Conservation (phyloP, 2,797 vertebrate species). For the Echeneis naucrates region DNA sequence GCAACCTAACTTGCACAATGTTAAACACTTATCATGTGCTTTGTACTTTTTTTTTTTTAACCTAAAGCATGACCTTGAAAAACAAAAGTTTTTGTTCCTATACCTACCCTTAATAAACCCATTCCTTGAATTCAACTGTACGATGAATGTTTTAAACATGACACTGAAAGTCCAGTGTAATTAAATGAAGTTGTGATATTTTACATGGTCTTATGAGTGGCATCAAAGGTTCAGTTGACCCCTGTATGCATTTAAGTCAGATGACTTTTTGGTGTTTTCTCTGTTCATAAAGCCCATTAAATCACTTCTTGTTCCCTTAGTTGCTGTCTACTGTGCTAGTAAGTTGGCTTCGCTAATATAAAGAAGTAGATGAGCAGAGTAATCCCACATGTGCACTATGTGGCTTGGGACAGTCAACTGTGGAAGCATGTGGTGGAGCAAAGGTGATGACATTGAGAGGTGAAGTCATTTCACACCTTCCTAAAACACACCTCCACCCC, state of each 20-base stretch:
- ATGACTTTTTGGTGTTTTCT: background rate
- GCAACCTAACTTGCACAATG: background rate
- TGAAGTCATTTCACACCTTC: constrained; percentile 75
- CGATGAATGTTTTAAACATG: background rate
- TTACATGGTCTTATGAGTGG: background rate
- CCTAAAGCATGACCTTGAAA: background rate
- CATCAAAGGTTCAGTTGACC: background rate
- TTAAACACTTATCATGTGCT: background rate
- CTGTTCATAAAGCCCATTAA: background rate
- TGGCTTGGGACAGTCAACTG: constrained; percentile 66
- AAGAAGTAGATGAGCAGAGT: constrained; percentile 19
- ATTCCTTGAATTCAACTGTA: background rate
- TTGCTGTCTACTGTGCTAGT: background rate
- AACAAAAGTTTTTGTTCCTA: background rate
- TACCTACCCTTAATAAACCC: background rate
- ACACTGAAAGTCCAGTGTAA: background rate
- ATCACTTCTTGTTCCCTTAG: background rate
- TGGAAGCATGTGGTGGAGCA: constrained; percentile 61
- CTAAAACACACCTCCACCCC: constrained; percentile 32
- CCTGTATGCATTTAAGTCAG: background rate
- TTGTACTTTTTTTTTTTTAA: no score
- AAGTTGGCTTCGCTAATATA: background rate
- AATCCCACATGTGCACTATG: constrained; percentile 45
- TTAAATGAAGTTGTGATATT: background rate
- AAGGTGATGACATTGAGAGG: constrained; percentile 69